Evolutionary conservation across 1,140 invertebrate species (phyloP), one percentile per base, ranked within the genome.

Genomic region (Macrocentrus cingulum): DNA sequence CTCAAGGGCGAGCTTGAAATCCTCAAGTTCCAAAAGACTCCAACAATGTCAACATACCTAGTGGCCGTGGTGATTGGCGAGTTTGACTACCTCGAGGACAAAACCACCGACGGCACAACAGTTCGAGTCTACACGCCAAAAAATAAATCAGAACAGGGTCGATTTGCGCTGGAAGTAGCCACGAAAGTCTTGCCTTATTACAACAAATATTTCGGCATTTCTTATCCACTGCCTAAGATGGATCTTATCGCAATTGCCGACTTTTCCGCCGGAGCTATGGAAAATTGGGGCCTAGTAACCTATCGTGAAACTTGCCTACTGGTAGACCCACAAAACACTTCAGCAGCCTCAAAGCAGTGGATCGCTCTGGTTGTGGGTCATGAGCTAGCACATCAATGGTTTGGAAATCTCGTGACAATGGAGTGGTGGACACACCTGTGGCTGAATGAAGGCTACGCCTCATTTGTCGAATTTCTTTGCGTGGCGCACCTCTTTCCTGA

Each of bases 11-110:
- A 86, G 62, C 70, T 80, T 1, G 68, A 84, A n/a, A 84, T 84
- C 64, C 79, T 96, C 9, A 83, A 84, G 44, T 98, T 96, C 76
- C 87, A 91, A 62, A 88, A 83, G 54, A 94, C 94, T 1, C 94
- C 95, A 0, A 87, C 95, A 56, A 99, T 99, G 97, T 96, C 94
- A 1, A 98, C 96, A 0, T 98, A 98, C 72, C 80, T 98, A 49
- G 88, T 99, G 37, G 96, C 96, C 0, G 87, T 92, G 42, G 89
- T 96, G 1, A 88, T 98, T 5, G 95, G 95, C 19, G 94, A 98
- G 76, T 98, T 92, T 77, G 95, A 98, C 76, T 95, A 88, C 77
- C 85, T 98, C 2, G 95, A 98, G 75, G 87, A 84, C 57, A 87
- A 77, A 61, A 90, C 90, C 0, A 79, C 80, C 11, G 90, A 95